Evolutionary conservation across 2,113 vertebrate species (phyloP).

Genomic region (Alethe castanea): DNA sequence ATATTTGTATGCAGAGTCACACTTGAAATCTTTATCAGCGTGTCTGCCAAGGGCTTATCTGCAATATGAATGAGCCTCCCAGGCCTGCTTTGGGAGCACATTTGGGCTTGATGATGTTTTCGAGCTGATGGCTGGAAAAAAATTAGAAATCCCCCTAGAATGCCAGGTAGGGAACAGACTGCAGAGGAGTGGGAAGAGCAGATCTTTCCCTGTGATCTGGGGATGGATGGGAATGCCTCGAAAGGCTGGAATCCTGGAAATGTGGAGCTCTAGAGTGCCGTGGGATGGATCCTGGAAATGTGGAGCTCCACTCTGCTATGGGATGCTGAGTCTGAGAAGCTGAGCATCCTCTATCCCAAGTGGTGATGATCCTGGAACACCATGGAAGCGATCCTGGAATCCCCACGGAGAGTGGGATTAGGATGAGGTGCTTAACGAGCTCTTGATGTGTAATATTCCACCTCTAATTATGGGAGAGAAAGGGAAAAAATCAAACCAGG

Average conservation of each 20-base stretch:
- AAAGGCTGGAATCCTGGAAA: neutral
- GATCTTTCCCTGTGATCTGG: neutral
- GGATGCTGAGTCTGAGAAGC: neutral
- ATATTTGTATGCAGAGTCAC: slow-evolving; percentile 33
- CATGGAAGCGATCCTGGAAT: neutral
- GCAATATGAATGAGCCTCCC: slow-evolving; percentile 29
- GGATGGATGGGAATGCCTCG: neutral
- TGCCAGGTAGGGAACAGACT: slow-evolving; percentile 14
- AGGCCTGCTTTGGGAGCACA: neutral
- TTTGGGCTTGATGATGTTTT: slow-evolving; percentile 16
- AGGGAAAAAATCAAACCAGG: neutral
- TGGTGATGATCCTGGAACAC: neutral
- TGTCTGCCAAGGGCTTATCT: slow-evolving; percentile 8
- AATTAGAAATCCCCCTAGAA: neutral
- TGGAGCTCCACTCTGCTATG: neutral
- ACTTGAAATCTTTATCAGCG: slow-evolving; percentile 32
- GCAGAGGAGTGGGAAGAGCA: neutral
- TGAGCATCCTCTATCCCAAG: neutral
- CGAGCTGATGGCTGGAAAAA: neutral
- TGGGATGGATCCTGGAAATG: neutral
- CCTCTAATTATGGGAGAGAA: neutral
- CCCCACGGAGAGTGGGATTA: neutral
- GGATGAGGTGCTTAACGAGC: neutral
- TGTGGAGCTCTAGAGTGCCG: neutral
- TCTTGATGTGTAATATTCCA: neutral